Evolutionary conservation across 2,113 vertebrate genomes (phyloP), one percentile per base, ranked within the genome.

Genomic region (Meriones unguiculatus): DNA sequence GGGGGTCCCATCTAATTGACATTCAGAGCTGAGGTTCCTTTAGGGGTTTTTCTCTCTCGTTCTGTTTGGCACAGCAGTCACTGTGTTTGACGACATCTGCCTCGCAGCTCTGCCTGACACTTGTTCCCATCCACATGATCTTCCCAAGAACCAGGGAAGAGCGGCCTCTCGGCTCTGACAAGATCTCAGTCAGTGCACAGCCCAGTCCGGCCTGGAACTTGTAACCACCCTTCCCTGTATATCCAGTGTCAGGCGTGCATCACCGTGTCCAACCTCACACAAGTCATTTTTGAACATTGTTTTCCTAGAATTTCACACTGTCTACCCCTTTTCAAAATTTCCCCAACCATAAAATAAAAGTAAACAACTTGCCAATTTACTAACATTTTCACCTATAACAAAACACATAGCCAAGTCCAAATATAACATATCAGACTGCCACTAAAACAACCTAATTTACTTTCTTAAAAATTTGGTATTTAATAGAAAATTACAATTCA

Each of bases 71-170:
- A 93, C 15, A 87, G 88, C 41, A 92, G 78, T 72, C 22, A 81
- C 90, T 41, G 17, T 87, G 78, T 95, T 54, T 95, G 95, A 96
- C 92, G 92, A 46, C 87, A 96, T 90, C 95, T 86, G 95, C 92
- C 96, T 94, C 9, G 1, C 32, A 85, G 69, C 46, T 94, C 90
- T 59, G n/a, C 70, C 70, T 46, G 93, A 94, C 90, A 85, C 87
- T 75, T 32, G 70, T 50, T 94, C 64, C 52, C 59, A 0, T 70
- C 41, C 84, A 77, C 46, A 9, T 28, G 76, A 69, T 80, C 24
- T 67, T 78, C 65, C 81, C 28, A n/a, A 30, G 69, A 87, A 95
- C 89, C 35, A 3, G 5, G 89, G 46, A 57, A 78, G 89, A 77
- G 5, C 32, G 13, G 25, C 22, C 35, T 25, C 67, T 17, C 15